Evolutionary conservation across 2,888 invertebrate species (phyloP).

Genomic region (Gastracanthus pulcherrimus): DNA sequence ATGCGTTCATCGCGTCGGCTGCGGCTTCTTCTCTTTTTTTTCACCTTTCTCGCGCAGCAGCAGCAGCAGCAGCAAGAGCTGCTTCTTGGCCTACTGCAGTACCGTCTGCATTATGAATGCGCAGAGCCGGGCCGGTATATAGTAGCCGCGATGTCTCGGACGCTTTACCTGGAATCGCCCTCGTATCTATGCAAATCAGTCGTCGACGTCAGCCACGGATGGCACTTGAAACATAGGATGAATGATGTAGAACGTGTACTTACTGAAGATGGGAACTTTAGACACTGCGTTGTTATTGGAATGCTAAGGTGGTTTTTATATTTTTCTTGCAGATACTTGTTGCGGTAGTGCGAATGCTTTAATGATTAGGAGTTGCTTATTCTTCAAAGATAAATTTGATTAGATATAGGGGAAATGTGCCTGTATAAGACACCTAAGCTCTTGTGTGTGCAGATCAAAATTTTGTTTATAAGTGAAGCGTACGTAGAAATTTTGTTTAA

Average conservation of each 20-base stretch:
- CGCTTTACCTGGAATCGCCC: neutral
- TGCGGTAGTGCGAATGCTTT: too few relatives aligned
- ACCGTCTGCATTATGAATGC: slow-evolving; percentile 28
- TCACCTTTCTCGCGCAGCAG: neutral
- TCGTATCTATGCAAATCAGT: slow-evolving; percentile 35
- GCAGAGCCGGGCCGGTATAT: neutral
- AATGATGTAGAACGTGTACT: neutral
- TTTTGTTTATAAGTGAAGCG: too few relatives aligned
- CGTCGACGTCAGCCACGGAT: neutral
- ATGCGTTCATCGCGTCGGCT: neutral
- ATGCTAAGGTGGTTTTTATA: neutral
- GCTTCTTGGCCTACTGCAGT: too few relatives aligned
- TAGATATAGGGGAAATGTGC: too few relatives aligned
- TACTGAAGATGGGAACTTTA: neutral
- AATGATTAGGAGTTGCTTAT: too few relatives aligned
- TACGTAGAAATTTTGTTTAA: too few relatives aligned
- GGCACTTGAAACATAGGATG: slow-evolving; percentile 4
- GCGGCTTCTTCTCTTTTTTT: neutral
- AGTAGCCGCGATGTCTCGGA: neutral
- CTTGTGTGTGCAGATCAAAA: too few relatives aligned
- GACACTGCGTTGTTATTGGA: neutral
- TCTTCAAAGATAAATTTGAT: too few relatives aligned
- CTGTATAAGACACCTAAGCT: too few relatives aligned
- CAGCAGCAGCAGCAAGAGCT: neutral
- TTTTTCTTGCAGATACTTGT: neutral